Conservation (phyloP, 2,888 invertebrate genomes). For the Synergus umbraculus region DNA sequence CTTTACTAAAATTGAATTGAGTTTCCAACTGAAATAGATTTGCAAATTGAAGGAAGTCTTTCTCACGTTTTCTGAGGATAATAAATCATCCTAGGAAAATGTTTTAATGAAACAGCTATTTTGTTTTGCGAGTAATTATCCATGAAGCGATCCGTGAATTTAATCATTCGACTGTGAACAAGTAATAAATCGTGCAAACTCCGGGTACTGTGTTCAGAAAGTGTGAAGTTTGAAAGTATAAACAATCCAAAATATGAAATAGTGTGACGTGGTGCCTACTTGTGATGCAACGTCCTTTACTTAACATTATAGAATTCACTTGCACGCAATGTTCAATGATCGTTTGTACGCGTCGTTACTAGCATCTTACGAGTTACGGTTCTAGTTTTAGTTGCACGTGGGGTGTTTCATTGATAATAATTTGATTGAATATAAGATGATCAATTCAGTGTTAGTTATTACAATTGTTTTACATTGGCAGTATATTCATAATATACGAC, state of each 20-base stretch:
- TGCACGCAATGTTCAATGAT: conserved; percentile 29
- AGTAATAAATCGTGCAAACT: conserved; percentile 40
- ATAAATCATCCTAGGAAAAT: not conserved
- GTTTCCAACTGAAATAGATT: not conserved
- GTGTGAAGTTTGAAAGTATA: conserved; percentile 64
- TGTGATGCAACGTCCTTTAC: conserved; percentile 33
- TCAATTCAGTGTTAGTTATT: not conserved
- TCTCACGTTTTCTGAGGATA: not conserved
- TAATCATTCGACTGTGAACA: conserved; percentile 47
- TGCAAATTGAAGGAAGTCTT: not conserved
- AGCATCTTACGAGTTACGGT: conserved; percentile 23
- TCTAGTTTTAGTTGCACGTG: conserved; percentile 32
- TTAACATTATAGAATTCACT: conserved; percentile 21
- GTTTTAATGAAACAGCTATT: conserved; percentile 9
- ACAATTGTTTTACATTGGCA: not conserved
- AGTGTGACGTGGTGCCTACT: conserved; percentile 25
- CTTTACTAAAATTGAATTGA: not conserved
- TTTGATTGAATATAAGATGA: conserved; percentile 21
- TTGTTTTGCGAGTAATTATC: conserved; percentile 21
- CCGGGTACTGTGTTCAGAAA: conserved; percentile 58
- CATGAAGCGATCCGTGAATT: conserved; percentile 22
- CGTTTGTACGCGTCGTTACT: not conserved
- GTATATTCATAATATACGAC: not conserved
- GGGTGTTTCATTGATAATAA: conserved; percentile 22
- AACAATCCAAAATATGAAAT: conserved; percentile 44